Evolutionary conservation across 1,140 invertebrate genomes (phyloP).

Genomic region (Drosophila pseudoananassae): DNA sequence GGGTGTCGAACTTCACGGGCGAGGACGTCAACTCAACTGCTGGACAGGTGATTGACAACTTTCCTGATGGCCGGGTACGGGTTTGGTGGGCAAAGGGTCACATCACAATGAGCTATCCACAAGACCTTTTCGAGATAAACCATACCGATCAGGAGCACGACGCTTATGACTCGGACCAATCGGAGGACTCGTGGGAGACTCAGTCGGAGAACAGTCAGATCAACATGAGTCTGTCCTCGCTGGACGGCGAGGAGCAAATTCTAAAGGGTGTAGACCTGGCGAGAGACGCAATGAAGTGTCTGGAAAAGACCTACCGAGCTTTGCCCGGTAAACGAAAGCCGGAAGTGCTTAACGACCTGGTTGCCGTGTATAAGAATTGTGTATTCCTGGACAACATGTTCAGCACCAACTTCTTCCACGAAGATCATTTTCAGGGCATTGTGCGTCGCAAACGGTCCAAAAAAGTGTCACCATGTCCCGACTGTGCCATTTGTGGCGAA

Average conservation of each 20-base stretch:
- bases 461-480: background rate
- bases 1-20: slow-evolving; percentile 92
- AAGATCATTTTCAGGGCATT: slow-evolving; percentile 84
- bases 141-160: slow-evolving; percentile 87
- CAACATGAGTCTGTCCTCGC: slow-evolving; percentile 52
- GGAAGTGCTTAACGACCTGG: slow-evolving; percentile 84
- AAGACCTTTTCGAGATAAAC: slow-evolving; percentile 88
- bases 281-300: slow-evolving; percentile 88
- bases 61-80: slow-evolving; percentile 91
- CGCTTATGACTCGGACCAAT: slow-evolving; percentile 85
- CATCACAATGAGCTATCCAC: slow-evolving; percentile 95
- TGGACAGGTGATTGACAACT: slow-evolving; percentile 95
- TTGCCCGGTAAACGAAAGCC: slow-evolving; percentile 89
- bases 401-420: slow-evolving; percentile 93
- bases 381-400: slow-evolving; percentile 93
- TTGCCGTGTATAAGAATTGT: slow-evolving; percentile 94
- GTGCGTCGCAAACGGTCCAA: slow-evolving; percentile 1
- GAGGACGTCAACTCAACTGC: slow-evolving; percentile 90
- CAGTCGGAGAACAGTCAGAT: slow-evolving; percentile 86
- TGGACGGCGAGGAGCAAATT: slow-evolving; percentile 86
- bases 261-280: slow-evolving; percentile 91
- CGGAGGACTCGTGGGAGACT: slow-evolving; percentile 92
- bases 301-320: slow-evolving; percentile 91
- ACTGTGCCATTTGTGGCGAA: background rate
- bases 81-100: slow-evolving; percentile 95